Base-by-base conservation (phyloP, 2,113 vertebrate genomes). In the Corynorhinus townsendii region DNA sequence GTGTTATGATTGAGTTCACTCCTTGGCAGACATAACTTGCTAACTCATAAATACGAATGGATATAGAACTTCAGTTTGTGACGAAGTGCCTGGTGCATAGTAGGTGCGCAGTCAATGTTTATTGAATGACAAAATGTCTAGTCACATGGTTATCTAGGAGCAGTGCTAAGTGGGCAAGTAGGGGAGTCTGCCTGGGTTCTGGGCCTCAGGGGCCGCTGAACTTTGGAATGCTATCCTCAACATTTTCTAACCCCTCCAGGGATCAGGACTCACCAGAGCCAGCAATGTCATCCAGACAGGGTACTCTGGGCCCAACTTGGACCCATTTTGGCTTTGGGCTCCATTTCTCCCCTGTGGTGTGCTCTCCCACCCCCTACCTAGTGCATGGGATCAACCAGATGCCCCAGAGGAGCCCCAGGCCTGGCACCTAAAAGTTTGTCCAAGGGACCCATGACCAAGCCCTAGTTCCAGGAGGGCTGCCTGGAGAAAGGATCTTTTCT, bases 1-100 rank as follows among this genome's bases (percentile, higher is more conserved):
- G 38, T 82, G 64, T 90, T 86, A 85, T 93, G 84, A 80, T 56
- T 91, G 87, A 80, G 47, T 89, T 83, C 17, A 1, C 43, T 92
- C 47, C 73, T 62, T 89, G 92, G 76, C 56, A 87, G 90, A 83
- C 83, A 90, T 15, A 81, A 85, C 68, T 73, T 90, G 88, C 66
- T 86, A 82, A 71, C 73, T 92, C 94, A 73, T 5, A 43, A 82
- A 45, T 49, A 83, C 43, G 12, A 47, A 62, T 62, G 47, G 40
- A n/a, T 19, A 7, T 43, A 30, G 28, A 88, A 84, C 77, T 95
- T 75, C 24, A 79, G 64, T 49, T 73, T 94, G 69, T 79, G 86
- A 56, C 4, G n/a, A 64, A 90, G 49, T 49, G 56, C 14, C 49
- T 47, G 15, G 30, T 83, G 3, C n/a, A 17, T 24, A 88, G 49